Conservation (phyloP, 2,113 vertebrate genomes). For the Urocolius indicus region DNA sequence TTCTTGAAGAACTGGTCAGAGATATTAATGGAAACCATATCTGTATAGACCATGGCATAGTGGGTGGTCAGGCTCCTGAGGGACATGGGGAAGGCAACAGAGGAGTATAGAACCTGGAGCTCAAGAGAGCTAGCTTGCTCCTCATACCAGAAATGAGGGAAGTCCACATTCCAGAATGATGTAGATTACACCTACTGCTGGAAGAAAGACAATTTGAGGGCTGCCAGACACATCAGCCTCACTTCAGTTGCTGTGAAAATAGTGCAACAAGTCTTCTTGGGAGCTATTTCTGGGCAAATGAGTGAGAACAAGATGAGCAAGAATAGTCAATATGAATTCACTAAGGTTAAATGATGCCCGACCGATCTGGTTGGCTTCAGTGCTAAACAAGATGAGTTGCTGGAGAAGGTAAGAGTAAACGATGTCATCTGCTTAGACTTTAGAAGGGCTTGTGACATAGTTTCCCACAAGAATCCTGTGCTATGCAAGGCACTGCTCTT, state of each 20-base stretch:
- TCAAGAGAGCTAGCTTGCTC: neutral
- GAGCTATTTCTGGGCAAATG: neutral
- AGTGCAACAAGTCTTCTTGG: neutral
- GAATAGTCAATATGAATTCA: neutral
- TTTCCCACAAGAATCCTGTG: neutral
- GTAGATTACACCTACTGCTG: neutral
- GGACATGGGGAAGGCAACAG: neutral
- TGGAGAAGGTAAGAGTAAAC: neutral
- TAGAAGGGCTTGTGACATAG: neutral
- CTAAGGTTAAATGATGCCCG: slow-evolving; percentile 17
- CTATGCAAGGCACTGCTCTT: neutral
- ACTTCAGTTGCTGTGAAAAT: neutral
- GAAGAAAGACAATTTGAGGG: neutral
- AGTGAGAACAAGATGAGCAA: neutral
- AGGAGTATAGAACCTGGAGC: neutral
- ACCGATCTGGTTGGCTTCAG: neutral
- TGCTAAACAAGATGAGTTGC: neutral
- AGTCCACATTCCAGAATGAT: neutral
- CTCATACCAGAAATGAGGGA: neutral
- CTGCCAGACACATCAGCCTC: neutral
- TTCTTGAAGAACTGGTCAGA: neutral
- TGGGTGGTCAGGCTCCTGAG: neutral
- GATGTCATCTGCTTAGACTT: neutral
- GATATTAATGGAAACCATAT: neutral
- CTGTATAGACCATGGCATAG: neutral